Conservation (phyloP, 1,140 invertebrate genomes). For the Drosophila arizonae region DNA sequence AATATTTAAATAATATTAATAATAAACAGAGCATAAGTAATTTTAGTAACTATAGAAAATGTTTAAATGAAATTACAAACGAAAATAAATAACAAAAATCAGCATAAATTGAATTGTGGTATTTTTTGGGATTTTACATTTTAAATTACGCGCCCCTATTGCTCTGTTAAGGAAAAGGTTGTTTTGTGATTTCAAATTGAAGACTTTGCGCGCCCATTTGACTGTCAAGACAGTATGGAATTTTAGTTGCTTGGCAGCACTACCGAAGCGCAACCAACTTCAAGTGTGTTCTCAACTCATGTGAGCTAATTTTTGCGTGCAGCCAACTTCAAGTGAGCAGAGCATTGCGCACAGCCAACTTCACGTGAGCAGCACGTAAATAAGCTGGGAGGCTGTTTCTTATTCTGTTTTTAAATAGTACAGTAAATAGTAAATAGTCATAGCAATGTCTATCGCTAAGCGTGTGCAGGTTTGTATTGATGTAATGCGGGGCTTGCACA, state of each 20-base stretch:
- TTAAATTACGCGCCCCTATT: not conserved
- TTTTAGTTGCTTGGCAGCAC: not conserved
- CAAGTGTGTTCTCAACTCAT: not conserved
- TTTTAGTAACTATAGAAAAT: slow-evolving; percentile 83
- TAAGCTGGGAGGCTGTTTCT: not conserved
- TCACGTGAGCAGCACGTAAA: slow-evolving; percentile 11
- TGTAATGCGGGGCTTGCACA: not conserved
- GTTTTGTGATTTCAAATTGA: too few species aligned
- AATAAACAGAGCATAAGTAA: slow-evolving; percentile 81
- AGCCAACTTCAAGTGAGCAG: slow-evolving; percentile 7
- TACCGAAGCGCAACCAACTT: slow-evolving; percentile 23
- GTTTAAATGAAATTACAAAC: slow-evolving; percentile 82
- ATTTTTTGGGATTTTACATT: not conserved
- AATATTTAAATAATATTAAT: slow-evolving; percentile 82
- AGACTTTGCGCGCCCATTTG: not conserved
- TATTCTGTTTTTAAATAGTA: slow-evolving; percentile 11
- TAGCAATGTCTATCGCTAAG: slow-evolving; percentile 81
- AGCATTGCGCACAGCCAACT: slow-evolving; percentile 6
- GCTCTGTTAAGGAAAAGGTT: not conserved
- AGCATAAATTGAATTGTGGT: slow-evolving; percentile 6
- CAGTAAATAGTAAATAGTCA: slow-evolving; percentile 23
- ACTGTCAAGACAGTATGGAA: too few species aligned
- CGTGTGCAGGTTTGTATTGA: slow-evolving; percentile 77
- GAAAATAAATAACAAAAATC: slow-evolving; percentile 73
- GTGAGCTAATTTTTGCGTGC: not conserved